phyloP scores from a whole-genome alignment of 2,113 vertebrate genomes.

The Felis chaus region DNA sequence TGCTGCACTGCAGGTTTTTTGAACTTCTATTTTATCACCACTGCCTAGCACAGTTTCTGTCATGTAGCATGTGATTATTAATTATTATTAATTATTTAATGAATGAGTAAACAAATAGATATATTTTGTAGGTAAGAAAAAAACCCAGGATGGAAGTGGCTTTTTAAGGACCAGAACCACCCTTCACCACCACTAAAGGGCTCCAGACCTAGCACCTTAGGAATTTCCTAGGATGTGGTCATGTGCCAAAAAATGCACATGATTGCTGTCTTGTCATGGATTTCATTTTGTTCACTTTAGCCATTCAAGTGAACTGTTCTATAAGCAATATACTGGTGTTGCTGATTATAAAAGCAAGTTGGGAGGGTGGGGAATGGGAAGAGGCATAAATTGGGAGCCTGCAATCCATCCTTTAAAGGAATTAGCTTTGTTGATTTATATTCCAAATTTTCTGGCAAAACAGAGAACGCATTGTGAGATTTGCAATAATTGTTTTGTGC shows the following conservation, averaged over 20 bases:
- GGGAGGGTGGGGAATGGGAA: background rate
- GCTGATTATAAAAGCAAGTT: background rate
- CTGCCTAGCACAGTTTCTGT: background rate
- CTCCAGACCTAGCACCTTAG: background rate
- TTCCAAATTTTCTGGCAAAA: background rate
- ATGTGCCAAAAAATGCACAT: background rate
- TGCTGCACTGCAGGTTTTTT: background rate
- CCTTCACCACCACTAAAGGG: background rate
- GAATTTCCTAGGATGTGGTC: background rate
- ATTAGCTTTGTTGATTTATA: conserved; percentile 18
- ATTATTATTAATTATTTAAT: background rate
- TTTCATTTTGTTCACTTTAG: background rate
- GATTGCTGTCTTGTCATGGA: background rate
- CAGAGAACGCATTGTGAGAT: conserved; percentile 47
- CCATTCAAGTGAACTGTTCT: background rate
- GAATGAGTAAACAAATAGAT: background rate
- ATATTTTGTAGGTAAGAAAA: background rate
- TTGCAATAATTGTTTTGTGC: conserved; percentile 64
- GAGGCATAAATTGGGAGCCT: background rate
- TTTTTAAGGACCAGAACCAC: conserved; percentile 3
- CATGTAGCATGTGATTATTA: background rate
- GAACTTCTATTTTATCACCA: background rate
- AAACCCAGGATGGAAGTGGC: background rate
- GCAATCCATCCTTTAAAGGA: conserved; percentile 14
- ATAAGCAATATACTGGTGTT: background rate